Percentiles rank a stretch among this genome's conserved stretches.
These are phyloP conservation scores for Hydropotes inermis DNA, from an alignment of 2,113 vertebrate species.

Conservation along the genomic window DNA sequence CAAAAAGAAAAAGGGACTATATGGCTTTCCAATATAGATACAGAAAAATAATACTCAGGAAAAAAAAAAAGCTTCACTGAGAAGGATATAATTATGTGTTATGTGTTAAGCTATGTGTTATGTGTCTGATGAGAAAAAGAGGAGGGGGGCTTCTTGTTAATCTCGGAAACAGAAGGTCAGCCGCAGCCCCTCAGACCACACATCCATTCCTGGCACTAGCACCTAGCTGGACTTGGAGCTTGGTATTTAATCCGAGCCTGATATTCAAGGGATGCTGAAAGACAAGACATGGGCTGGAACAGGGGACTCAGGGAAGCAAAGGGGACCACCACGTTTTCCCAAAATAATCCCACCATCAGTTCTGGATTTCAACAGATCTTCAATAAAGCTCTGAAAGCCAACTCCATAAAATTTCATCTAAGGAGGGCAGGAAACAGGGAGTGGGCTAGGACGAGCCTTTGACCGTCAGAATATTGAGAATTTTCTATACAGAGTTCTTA, in stretches of 20 bases:
- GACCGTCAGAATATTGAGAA: background rate
- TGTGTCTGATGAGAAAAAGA: background rate
- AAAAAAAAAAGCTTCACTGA: background rate
- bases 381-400: background rate
- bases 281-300: background rate
- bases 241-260: background rate
- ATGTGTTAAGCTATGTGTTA: background rate
- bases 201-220: too few species aligned
- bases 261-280: background rate
- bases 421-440: background rate
- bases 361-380: background rate
- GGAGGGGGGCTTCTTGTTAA: background rate
- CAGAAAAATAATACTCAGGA: conserved; percentile 31
- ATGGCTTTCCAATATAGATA: conserved; percentile 16
- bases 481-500: background rate
- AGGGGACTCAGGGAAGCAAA: background rate
- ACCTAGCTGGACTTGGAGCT: background rate
- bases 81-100: background rate
- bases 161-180: background rate
- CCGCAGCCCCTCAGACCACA: background rate
- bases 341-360: background rate
- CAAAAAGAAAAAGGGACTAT: background rate
- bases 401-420: background rate
- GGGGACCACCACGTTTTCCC: background rate
- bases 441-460: background rate